A percentile compares a stretch with the other conserved stretches of the same genome.
These are phyloP conservation scores for Folsomia manolachei DNA, from an alignment of 2,888 invertebrate genomes.

Conservation along the genomic window DNA sequence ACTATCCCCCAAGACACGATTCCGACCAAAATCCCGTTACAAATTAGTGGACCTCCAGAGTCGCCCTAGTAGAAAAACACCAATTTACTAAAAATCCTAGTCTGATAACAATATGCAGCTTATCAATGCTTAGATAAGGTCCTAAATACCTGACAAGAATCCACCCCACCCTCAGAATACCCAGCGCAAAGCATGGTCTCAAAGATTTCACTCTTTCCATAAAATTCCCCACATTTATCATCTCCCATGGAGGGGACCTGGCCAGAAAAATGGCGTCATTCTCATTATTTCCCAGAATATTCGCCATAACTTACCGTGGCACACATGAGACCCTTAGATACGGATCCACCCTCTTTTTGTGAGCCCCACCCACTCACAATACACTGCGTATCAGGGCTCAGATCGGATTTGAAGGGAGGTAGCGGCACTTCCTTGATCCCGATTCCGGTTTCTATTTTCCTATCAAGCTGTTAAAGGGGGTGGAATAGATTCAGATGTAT, in stretches of 20 bases:
- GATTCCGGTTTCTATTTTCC: conserved; percentile 12
- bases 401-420: conserved; percentile 38
- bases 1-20: no score
- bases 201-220: conserved; percentile 46
- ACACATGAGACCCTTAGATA: conserved; percentile 44
- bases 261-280: no score
- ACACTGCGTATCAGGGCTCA: conserved; percentile 32
- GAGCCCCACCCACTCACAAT: conserved; percentile 48
- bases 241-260: conserved; percentile 45
- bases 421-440: conserved; percentile 42
- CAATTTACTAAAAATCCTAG: background rate
- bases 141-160: conserved; percentile 46
- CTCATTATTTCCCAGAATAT: no score
- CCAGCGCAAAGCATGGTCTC: conserved; percentile 50
- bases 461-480: no score
- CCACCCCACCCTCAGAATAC: conserved; percentile 42
- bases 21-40: no score
- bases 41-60: conserved; percentile 25
- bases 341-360: conserved; percentile 43
- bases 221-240: conserved; percentile 40
- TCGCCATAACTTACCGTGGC: no score
- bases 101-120: background rate
- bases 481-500: no score
- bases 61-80: conserved; percentile 7
- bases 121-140: background rate